Evolutionary conservation across 2,888 invertebrate genomes (phyloP).

Genomic region (Drosophila picticornis): DNA sequence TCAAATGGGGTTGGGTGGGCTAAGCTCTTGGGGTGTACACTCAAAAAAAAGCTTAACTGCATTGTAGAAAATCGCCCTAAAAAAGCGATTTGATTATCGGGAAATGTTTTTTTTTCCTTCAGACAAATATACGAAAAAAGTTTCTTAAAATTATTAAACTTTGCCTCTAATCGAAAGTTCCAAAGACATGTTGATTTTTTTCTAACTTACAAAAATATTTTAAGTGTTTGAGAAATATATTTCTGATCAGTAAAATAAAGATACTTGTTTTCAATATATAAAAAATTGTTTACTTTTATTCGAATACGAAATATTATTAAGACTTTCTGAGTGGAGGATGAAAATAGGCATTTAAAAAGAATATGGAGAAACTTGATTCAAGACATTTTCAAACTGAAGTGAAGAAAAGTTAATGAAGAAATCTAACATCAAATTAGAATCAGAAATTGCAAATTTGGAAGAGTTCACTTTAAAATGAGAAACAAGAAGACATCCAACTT

Average conservation of each 20-base stretch:
- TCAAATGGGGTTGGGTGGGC: slow-evolving; percentile 2
- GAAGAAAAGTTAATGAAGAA: not conserved
- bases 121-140: too few species aligned
- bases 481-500: not conserved
- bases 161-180: not conserved
- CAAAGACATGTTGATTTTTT: not conserved
- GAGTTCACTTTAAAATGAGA: not conserved
- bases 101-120: too few species aligned
- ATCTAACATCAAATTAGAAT: not conserved
- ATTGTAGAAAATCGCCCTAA: not conserved
- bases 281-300: not conserved
- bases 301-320: accelerated
- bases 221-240: not conserved
- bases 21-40: not conserved
- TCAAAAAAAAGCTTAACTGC: too few species aligned
- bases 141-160: not conserved
- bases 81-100: too few species aligned
- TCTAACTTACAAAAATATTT: not conserved
- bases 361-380: too few species aligned
- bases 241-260: not conserved
- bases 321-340: not conserved
- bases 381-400: not conserved
- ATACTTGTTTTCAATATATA: not conserved
- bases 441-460: not conserved
- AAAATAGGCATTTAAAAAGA: not conserved